Percentiles rank a stretch among this genome's conserved stretches.
Conservation (phyloP, 2,113 vertebrate genomes). For the Rattus rattus region DNA sequence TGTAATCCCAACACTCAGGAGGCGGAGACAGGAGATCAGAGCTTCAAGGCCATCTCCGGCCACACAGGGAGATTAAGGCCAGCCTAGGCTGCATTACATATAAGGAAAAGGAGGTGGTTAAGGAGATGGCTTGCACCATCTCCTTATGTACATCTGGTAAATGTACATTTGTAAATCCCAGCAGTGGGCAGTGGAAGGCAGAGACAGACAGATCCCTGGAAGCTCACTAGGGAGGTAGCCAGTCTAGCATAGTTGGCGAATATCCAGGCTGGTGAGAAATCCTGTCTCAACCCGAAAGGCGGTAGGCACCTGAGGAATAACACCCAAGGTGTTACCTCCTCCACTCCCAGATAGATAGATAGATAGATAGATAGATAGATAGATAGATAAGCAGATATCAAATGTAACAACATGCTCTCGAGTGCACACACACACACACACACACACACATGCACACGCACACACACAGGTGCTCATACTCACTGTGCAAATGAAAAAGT, state of each 20-base stretch:
- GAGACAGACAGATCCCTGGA: background rate
- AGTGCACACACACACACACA: background rate
- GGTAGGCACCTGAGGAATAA: background rate
- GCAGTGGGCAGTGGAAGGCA: background rate
- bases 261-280: background rate
- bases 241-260: background rate
- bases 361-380: background rate
- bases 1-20: background rate
- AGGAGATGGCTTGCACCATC: too few species aligned
- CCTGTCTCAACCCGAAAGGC: background rate
- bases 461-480: background rate
- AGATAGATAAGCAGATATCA: background rate
- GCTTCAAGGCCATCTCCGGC: too few species aligned
- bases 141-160: background rate
- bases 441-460: background rate
- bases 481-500: too few species aligned
- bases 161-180: background rate
- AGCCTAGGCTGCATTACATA: too few species aligned
- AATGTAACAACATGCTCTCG: background rate
- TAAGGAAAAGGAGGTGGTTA: too few species aligned
- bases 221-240: background rate
- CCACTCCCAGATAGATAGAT: background rate
- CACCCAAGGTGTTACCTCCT: background rate
- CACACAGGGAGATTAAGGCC: too few species aligned
- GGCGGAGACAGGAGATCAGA: too few species aligned